These are phyloP conservation scores for Elysia crispata DNA, from an alignment of 2,888 invertebrate genomes.

Conservation along the genomic window DNA sequence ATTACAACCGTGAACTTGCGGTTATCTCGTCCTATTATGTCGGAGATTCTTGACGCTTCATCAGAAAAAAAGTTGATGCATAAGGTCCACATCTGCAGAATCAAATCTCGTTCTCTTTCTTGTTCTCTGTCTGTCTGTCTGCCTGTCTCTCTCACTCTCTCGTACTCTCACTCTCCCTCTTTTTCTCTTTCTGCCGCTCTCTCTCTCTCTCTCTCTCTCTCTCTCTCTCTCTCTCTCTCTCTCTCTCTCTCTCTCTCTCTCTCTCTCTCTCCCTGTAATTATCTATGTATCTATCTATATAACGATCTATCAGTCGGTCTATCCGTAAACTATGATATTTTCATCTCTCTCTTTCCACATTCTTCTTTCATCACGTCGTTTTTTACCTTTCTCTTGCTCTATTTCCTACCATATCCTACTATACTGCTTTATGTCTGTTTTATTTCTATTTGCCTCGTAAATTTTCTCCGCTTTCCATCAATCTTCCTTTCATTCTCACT, in stretches of 20 bases:
- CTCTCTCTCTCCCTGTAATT: neutral
- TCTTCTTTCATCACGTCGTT: neutral
- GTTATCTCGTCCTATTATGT: no score
- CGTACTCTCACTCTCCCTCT: conserved; percentile 32
- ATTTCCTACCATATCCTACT: neutral
- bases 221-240: conserved; percentile 41
- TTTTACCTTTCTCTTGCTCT: neutral
- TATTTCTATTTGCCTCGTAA: neutral
- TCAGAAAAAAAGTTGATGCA: no score
- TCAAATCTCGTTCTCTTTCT: neutral
- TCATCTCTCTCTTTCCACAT: neutral
- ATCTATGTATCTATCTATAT: no score
- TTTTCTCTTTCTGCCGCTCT: conserved; percentile 4
- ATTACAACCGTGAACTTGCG: no score
- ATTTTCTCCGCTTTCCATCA: neutral
- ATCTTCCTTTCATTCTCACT: neutral
- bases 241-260: neutral
- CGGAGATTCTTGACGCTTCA: no score
- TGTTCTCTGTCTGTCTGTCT: neutral
- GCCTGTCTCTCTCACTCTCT: neutral
- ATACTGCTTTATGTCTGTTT: neutral
- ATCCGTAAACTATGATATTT: neutral
- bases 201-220: conserved; percentile 29
- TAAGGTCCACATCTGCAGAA: no score
- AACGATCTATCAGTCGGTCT: neutral